These are phyloP conservation scores for Oryzias woworae DNA, from an alignment of 2,113 vertebrate species.

Conservation along the genomic window DNA sequence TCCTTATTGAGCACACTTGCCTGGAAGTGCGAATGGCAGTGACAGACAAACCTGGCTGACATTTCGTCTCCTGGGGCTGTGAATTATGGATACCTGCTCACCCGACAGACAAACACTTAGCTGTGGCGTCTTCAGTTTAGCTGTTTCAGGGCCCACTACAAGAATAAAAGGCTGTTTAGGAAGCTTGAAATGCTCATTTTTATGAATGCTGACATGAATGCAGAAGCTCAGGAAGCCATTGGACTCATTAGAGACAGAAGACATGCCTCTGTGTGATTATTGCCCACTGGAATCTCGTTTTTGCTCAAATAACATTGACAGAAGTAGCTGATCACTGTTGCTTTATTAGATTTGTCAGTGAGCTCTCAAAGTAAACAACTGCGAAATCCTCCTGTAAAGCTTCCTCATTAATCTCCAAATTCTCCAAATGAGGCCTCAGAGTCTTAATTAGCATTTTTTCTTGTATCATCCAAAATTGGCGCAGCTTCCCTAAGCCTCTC, in stretches of 20 bases:
- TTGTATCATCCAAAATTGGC: slow-evolving; percentile 44
- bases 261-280: slow-evolving; percentile 20
- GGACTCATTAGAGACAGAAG: slow-evolving; percentile 26
- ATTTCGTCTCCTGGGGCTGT: slow-evolving; percentile 46
- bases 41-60: slow-evolving; percentile 56
- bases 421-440: slow-evolving; percentile 43
- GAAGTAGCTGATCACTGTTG: slow-evolving; percentile 20
- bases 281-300: slow-evolving; percentile 34
- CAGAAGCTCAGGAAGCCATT: slow-evolving; percentile 1
- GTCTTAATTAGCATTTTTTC: slow-evolving; percentile 63
- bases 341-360: slow-evolving; percentile 48
- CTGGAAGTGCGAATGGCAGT: slow-evolving; percentile 53
- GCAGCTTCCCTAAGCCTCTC: slow-evolving; percentile 41
- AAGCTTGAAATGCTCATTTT: slow-evolving; percentile 11
- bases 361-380: slow-evolving; percentile 56
- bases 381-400: slow-evolving; percentile 39
- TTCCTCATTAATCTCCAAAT: slow-evolving; percentile 65
- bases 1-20: slow-evolving; percentile 29
- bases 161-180: not conserved
- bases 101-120: slow-evolving; percentile 38
- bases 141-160: slow-evolving; percentile 1
- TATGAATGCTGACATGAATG: slow-evolving; percentile 11
- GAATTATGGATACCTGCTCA: slow-evolving; percentile 47
- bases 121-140: not conserved
- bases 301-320: slow-evolving; percentile 33